A percentile compares a stretch with the other conserved stretches of the same genome.
Evolutionary conservation across 92 coral and sea anemone species (phyloP).

Genomic region (Umimayanthus kanabou): DNA sequence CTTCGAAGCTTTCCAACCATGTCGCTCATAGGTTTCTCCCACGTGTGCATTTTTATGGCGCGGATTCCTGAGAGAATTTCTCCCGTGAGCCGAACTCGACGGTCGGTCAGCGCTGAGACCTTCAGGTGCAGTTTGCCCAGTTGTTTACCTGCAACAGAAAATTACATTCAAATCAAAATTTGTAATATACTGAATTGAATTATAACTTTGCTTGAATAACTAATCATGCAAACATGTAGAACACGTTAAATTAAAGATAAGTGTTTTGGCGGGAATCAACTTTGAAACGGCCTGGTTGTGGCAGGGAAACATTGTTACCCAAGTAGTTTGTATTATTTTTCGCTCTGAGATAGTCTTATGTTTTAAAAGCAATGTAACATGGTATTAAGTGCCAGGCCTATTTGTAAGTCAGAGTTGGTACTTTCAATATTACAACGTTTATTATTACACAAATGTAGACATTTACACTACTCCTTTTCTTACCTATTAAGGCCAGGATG

Average conservation of each 20-base stretch:
- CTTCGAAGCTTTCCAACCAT: slow-evolving; percentile 39
- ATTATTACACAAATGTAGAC: too few relatives aligned
- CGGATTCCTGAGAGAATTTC: slow-evolving; percentile 42
- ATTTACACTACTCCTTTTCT: not conserved
- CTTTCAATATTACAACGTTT: not conserved
- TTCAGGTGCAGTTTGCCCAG: slow-evolving; percentile 26
- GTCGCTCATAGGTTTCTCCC: slow-evolving; percentile 18
- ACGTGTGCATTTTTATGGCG: slow-evolving; percentile 27
- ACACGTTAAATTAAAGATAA: too few relatives aligned
- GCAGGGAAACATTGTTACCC: too few relatives aligned
- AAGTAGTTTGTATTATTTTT: too few relatives aligned
- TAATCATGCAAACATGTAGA: too few relatives aligned
- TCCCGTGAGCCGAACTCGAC: slow-evolving; percentile 37
- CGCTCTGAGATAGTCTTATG: too few relatives aligned
- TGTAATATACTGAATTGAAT: not conserved
- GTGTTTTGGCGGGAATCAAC: too few relatives aligned
- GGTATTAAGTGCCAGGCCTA: not conserved
- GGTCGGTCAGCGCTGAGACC: slow-evolving; percentile 36
- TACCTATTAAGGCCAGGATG: slow-evolving; percentile 15
- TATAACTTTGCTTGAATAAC: not conserved
- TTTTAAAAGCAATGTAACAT: too few relatives aligned
- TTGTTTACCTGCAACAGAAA: slow-evolving; percentile 4
- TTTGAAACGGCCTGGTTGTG: too few relatives aligned
- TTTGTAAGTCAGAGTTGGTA: not conserved
- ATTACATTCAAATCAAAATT: not conserved